Evolutionary conservation across 1,140 invertebrate species (phyloP).

Genomic region (Drosophila miranda): DNA sequence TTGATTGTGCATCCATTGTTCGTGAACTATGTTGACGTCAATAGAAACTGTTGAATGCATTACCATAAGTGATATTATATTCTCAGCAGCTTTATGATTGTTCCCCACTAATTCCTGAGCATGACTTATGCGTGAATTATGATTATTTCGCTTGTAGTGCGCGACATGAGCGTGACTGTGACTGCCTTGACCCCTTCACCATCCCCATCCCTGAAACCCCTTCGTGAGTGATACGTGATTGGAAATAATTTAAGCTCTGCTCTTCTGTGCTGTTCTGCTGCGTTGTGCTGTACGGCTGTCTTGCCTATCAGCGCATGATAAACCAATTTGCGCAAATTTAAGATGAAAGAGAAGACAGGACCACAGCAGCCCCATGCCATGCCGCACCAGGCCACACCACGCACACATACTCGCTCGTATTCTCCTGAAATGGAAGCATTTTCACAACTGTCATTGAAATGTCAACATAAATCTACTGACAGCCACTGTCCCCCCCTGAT

Average conservation of each 20-base stretch:
- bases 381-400: constrained; percentile 16
- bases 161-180: constrained; percentile 25
- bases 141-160: constrained; percentile 21
- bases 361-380: constrained; percentile 3
- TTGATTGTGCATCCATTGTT: no score
- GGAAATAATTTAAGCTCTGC: constrained; percentile 42
- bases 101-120: constrained; percentile 3
- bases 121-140: constrained; percentile 13
- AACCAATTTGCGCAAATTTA: constrained; percentile 69
- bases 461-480: constrained; percentile 77
- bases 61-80: no score
- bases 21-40: no score
- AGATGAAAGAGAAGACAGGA: constrained; percentile 34
- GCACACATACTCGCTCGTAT: constrained; percentile 8
- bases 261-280: no score
- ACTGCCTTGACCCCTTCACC: constrained; percentile 20
- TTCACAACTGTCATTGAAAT: constrained; percentile 80
- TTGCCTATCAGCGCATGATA: constrained; percentile 28
- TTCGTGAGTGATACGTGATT: constrained; percentile 46
- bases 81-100: neutral
- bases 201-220: constrained; percentile 13
- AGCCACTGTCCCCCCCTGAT: constrained; percentile 17
- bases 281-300: neutral
- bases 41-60: no score
- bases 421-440: constrained; percentile 62